These are phyloP conservation scores for Rhineura floridana DNA, from an alignment of 2,113 vertebrate species.

Conservation along the genomic window DNA sequence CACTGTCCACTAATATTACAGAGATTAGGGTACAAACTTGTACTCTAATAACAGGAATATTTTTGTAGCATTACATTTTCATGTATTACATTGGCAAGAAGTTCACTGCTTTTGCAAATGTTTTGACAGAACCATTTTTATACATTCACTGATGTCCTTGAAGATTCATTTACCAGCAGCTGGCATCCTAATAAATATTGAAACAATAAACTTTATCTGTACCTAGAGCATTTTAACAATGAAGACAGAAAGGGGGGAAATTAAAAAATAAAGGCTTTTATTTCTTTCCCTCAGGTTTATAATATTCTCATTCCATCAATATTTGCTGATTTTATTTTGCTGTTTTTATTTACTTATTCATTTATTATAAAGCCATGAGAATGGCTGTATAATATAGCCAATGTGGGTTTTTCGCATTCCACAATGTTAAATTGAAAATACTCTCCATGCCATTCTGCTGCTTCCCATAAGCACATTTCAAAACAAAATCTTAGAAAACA, in stretches of 20 bases:
- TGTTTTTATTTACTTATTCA: no score
- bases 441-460: no score
- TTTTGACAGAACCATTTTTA: slow-evolving; percentile 16
- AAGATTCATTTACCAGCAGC: slow-evolving; percentile 1
- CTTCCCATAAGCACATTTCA: no score
- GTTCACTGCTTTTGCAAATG: slow-evolving; percentile 33
- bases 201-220: slow-evolving; percentile 28
- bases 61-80: slow-evolving; percentile 20
- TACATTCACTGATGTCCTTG: slow-evolving; percentile 8
- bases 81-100: neutral
- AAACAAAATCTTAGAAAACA: no score
- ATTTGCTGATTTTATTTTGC: no score
- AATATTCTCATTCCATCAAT: no score
- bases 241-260: no score
- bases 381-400: no score
- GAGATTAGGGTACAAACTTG: neutral
- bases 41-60: neutral
- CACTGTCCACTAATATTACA: neutral
- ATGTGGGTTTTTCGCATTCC: no score
- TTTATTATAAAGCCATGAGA: no score
- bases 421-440: no score
- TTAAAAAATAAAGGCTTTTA: no score
- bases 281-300: neutral
- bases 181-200: slow-evolving; percentile 1
- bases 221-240: slow-evolving; percentile 28